phyloP scores from a whole-genome alignment of 2,888 invertebrate genomes.

The Ypsolopha sequella region DNA sequence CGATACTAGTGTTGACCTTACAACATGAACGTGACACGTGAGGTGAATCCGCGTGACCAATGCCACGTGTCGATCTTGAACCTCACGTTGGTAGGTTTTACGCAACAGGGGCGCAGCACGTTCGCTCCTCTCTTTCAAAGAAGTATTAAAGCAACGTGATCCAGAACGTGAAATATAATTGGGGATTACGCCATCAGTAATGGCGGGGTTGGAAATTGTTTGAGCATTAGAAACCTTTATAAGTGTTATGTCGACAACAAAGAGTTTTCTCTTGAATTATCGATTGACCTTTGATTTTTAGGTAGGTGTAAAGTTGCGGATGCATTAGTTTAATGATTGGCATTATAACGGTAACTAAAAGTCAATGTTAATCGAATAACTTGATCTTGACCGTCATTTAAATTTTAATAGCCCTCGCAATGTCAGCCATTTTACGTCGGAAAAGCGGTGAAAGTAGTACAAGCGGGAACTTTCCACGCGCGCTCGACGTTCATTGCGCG shows the following conservation, averaged over 20 bases:
- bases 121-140: slow-evolving; percentile 46
- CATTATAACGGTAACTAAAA: background rate
- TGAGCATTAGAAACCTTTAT: too few species aligned
- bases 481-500: slow-evolving; percentile 50
- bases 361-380: background rate
- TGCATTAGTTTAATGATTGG: background rate
- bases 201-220: too few species aligned
- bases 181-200: background rate
- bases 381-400: slow-evolving; percentile 50
- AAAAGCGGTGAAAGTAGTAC: slow-evolving; percentile 71
- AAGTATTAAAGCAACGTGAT: slow-evolving; percentile 42
- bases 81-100: slow-evolving; percentile 55
- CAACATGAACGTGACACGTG: slow-evolving; percentile 26
- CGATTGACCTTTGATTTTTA: background rate
- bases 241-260: too few species aligned
- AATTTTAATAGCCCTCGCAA: slow-evolving; percentile 35
- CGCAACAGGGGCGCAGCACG: slow-evolving; percentile 45
- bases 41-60: slow-evolving; percentile 46
- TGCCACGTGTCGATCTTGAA: slow-evolving; percentile 50
- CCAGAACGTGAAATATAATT: slow-evolving; percentile 34
- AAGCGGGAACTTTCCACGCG: slow-evolving; percentile 66
- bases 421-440: slow-evolving; percentile 54
- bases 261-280: too few species aligned
- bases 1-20: background rate
- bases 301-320: background rate